Evolutionary conservation across 2,888 invertebrate genomes (phyloP).

Genomic region (Andrena haemorrhoa): DNA sequence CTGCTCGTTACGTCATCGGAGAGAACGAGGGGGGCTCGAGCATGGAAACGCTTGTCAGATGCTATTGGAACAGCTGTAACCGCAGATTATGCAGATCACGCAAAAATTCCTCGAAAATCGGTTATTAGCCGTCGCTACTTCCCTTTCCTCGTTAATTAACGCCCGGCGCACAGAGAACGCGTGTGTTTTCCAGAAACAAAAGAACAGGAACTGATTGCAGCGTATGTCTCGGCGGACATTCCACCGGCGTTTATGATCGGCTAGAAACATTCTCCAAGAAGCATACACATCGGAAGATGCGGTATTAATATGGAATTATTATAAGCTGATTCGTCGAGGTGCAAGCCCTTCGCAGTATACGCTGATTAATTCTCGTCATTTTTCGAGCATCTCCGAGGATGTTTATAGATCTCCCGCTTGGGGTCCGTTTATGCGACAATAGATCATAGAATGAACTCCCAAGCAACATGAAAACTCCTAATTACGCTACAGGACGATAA

Average conservation of each 20-base stretch:
- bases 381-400: conserved; percentile 6
- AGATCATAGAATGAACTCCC: conserved; percentile 10
- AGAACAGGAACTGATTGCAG: conserved; percentile 2
- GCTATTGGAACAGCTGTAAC: conserved; percentile 11
- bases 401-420: conserved; percentile 21
- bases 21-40: neutral
- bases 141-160: conserved; percentile 34
- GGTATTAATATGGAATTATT: conserved; percentile 11
- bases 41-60: neutral
- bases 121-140: conserved; percentile 19
- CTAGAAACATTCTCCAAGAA: conserved; percentile 9
- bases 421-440: conserved; percentile 2
- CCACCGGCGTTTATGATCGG: conserved; percentile 36
- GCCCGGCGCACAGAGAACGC: neutral
- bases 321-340: neutral
- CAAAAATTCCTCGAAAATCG: conserved; percentile 39
- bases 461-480: too few species aligned
- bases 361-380: conserved; percentile 17
- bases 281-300: neutral
- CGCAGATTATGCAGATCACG: conserved; percentile 21
- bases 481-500: too few species aligned
- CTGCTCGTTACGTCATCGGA: neutral
- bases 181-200: conserved; percentile 21
- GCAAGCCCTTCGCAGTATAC: too few species aligned
- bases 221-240: conserved; percentile 33